Evolutionary conservation across 2,888 invertebrate species (phyloP).

Genomic region (Dicyrtoma fusca): DNA sequence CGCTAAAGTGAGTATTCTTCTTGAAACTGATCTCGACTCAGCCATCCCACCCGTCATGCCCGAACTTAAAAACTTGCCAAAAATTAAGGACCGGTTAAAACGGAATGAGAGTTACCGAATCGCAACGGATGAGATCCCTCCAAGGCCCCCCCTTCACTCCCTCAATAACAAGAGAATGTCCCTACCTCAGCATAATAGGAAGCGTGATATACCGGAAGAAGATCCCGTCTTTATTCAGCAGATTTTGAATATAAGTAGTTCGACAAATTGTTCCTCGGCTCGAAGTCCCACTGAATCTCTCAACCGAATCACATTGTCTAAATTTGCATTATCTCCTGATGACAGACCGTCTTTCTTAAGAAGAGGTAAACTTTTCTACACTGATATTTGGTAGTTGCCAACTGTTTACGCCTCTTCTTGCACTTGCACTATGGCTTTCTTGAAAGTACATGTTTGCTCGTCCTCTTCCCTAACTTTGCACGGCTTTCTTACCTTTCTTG

Average conservation of each 20-base stretch:
- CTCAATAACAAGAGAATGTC: slow-evolving; percentile 29
- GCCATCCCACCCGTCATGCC: slow-evolving; percentile 56
- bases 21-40: slow-evolving; percentile 57
- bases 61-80: slow-evolving; percentile 55
- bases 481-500: background rate
- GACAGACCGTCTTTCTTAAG: slow-evolving; percentile 56
- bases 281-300: slow-evolving; percentile 37
- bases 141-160: background rate
- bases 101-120: slow-evolving; percentile 57
- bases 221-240: slow-evolving; percentile 55
- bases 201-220: slow-evolving; percentile 56
- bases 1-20: slow-evolving; percentile 37
- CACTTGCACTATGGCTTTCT: too few relatives aligned
- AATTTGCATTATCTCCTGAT: slow-evolving; percentile 56
- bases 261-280: slow-evolving; percentile 32
- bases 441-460: too few relatives aligned
- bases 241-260: slow-evolving; percentile 52
- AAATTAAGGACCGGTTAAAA: slow-evolving; percentile 56
- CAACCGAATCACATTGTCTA: slow-evolving; percentile 50
- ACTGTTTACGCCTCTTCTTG: too few relatives aligned
- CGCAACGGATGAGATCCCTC: slow-evolving; percentile 50
- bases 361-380: slow-evolving; percentile 56
- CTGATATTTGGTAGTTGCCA: slow-evolving; percentile 55
- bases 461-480: too few relatives aligned
- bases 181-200: slow-evolving; percentile 41